Evolutionary conservation across 2,888 invertebrate genomes (phyloP).

Genomic region (Monoplex corrugatus): DNA sequence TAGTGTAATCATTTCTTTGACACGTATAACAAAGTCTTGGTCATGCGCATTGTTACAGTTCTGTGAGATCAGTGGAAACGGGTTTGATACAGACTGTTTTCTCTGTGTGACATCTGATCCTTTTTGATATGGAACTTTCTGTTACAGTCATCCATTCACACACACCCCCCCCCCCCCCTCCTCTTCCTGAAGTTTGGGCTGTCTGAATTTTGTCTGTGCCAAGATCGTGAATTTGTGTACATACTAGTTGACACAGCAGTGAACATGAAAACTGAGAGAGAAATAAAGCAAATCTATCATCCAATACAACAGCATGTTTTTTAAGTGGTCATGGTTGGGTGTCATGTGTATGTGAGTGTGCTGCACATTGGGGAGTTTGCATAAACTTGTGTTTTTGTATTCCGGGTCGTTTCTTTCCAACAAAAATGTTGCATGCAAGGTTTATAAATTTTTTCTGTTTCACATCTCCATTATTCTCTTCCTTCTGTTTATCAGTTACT

Average conservation of each 20-base stretch:
- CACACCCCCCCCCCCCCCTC: no score
- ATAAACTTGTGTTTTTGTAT: not conserved
- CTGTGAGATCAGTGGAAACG: not conserved
- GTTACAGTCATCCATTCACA: not conserved
- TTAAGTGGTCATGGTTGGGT: no score
- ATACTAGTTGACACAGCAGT: constrained; percentile 33
- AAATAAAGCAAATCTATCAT: constrained; percentile 42
- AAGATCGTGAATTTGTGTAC: constrained; percentile 29
- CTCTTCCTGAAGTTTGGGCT: no score
- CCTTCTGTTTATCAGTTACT: not conserved
- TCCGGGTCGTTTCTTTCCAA: not conserved
- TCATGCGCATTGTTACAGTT: not conserved
- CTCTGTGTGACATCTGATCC: not conserved
- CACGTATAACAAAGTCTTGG: not conserved
- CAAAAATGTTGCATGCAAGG: not conserved
- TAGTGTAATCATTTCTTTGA: not conserved
- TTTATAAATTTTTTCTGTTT: not conserved
- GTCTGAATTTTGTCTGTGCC: constrained; percentile 35
- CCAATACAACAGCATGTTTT: not conserved
- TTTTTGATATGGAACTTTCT: not conserved
- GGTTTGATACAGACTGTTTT: constrained; percentile 3
- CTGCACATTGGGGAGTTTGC: not conserved
- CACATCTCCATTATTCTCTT: not conserved
- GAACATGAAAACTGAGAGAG: constrained; percentile 35
- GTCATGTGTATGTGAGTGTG: not conserved